These are phyloP conservation scores for Nebria ingens DNA, from an alignment of 1,140 invertebrate genomes.

Conservation along the genomic window DNA sequence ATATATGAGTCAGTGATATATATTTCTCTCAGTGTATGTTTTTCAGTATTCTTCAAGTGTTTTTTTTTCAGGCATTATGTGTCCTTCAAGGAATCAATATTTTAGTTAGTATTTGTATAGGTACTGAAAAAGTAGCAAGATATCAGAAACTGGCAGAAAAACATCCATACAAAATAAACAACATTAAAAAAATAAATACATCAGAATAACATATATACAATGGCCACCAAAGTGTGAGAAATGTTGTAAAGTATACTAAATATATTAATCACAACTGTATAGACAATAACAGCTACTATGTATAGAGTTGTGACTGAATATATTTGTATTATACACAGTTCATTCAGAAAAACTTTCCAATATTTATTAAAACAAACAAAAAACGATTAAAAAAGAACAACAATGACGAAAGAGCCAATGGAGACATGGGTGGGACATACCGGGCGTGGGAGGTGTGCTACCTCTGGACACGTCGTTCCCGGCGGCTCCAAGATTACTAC, in stretches of 20 bases:
- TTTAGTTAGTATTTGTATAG: too few species aligned
- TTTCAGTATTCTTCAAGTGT: too few species aligned
- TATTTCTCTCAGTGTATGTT: too few species aligned
- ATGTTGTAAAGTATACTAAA: too few species aligned
- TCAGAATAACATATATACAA: slow-evolving; percentile 4
- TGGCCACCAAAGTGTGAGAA: neutral
- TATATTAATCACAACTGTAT: too few species aligned
- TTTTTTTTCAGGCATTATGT: too few species aligned
- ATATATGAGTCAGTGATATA: too few species aligned
- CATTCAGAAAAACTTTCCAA: neutral
- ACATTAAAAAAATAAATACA: too few species aligned
- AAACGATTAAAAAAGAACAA: slow-evolving; percentile 11
- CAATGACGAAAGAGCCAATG: slow-evolving; percentile 21
- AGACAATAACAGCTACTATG: too few species aligned
- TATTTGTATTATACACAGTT: too few species aligned
- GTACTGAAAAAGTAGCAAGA: neutral
- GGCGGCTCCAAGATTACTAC: slow-evolving; percentile 76
- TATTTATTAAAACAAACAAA: slow-evolving; percentile 4
- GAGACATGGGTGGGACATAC: slow-evolving; percentile 50
- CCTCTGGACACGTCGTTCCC: slow-evolving; percentile 72
- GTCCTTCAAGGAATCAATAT: neutral
- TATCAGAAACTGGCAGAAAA: slow-evolving; percentile 23
- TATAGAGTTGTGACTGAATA: too few species aligned
- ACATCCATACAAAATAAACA: slow-evolving; percentile 29
- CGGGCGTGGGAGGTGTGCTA: slow-evolving; percentile 97